Conservation (phyloP, 2,113 vertebrate genomes). For the Alexandromys fortis region DNA sequence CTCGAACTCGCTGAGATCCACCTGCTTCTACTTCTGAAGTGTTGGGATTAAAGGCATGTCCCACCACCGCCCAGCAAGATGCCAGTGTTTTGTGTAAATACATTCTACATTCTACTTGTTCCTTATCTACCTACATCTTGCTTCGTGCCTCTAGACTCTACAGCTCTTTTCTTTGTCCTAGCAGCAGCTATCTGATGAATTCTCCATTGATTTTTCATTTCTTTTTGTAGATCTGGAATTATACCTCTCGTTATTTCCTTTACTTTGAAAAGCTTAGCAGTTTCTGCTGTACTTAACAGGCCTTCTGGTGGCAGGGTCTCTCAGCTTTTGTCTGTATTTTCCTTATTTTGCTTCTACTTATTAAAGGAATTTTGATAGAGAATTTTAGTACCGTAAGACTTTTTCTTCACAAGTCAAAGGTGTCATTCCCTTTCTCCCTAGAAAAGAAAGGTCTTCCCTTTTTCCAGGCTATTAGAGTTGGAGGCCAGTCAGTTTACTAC, state of each 20-base stretch:
- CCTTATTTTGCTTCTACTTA: constrained; percentile 37
- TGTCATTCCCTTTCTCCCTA: not conserved
- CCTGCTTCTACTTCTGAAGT: no score
- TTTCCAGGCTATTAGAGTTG: not conserved
- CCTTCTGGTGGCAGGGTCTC: not conserved
- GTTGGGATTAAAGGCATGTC: no score
- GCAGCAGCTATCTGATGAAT: not conserved
- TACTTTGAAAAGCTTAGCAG: not conserved
- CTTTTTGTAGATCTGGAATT: not conserved
- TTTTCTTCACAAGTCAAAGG: constrained; percentile 10
- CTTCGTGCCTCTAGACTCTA: not conserved
- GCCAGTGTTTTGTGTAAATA: not conserved
- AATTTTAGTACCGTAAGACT: not conserved
- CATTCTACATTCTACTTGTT: not conserved
- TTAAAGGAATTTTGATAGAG: not conserved
- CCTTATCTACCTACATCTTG: not conserved
- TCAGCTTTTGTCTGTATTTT: constrained; percentile 17
- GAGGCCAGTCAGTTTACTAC: not conserved
- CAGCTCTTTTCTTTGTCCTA: not conserved
- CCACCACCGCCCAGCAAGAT: not conserved
- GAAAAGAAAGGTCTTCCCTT: not conserved
- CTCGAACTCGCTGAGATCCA: no score
- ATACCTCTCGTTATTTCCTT: not conserved
- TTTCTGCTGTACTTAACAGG: not conserved
- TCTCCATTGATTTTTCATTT: not conserved